Conservation (phyloP, 2,113 vertebrate species). For the Oreotrochilus melanogaster region DNA sequence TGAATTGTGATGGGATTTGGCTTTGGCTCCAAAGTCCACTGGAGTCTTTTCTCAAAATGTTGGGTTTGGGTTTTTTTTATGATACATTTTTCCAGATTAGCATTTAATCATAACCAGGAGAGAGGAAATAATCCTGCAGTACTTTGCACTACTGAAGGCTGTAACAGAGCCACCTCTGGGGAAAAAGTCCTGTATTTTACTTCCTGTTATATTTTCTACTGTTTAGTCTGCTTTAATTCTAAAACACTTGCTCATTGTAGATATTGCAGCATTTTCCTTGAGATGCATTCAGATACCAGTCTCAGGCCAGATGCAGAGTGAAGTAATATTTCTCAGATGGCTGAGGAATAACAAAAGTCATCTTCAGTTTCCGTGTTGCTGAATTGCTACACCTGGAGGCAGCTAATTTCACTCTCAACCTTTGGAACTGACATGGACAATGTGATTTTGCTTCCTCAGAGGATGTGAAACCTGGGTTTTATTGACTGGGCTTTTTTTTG, state of each 20-base stretch:
- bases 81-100: conserved; percentile 11
- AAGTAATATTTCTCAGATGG: neutral
- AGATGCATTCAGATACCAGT: neutral
- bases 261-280: neutral
- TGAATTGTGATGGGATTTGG: neutral
- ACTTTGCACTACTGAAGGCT: neutral
- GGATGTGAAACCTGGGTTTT: neutral
- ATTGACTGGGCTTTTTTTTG: neutral
- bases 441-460: neutral
- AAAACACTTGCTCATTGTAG: neutral
- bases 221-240: conserved; percentile 24
- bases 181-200: neutral
- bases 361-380: neutral
- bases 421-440: neutral
- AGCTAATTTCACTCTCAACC: neutral
- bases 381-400: neutral
- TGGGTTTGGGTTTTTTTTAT: neutral
- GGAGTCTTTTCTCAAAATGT: neutral
- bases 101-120: conserved; percentile 33
- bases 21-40: neutral
- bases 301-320: neutral
- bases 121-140: conserved; percentile 12
- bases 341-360: neutral
- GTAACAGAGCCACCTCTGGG: conserved; percentile 14
- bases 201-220: neutral